Base-by-base conservation (phyloP, 2,797 vertebrate genomes). In the Coilia nasus region DNA sequence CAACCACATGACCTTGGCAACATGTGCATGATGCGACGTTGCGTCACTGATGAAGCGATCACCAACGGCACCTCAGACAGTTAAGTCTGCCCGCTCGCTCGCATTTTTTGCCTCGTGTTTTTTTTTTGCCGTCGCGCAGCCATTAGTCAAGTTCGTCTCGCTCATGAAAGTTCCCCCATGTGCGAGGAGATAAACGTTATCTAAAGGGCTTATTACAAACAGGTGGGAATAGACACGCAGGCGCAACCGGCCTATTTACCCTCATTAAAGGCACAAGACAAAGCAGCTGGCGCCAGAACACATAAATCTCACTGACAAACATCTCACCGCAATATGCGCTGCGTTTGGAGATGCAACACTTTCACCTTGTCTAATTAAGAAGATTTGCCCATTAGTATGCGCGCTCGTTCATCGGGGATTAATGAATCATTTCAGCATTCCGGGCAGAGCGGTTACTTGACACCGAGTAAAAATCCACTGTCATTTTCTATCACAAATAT, bases 301-400 rank as follows among this genome's bases (percentile, higher is more conserved):
- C 57, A 78, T 78, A 78, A 78, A 78, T 78, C 71, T 78, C 71
- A 41, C 71, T 78, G 71, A 78, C 71, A 78, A 78, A 78, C 71
- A 78, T 78, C 71, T 78, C 71, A 21, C 0, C 71, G 35, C 71
- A 78, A 78, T 78, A 78, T 78, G 71, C 9, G 31, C 31, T 19
- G 35, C 71, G 71, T 78, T 41, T 21, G 21, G 71, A 78, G 35
- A 78, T 44, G 35, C 71, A 44, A 78, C 71, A 78, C 71, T 78
- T 44, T 78, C 71, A 78, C 71, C 71, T 78, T 78, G 71, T 78
- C 71, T 78, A 78, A 78, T 78, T 78, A 78, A 78, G 71, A 78
- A 78, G 35, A 78, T 78, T 78, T 4, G 31, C 6, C 71, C 71
- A 78, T 78, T 78, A 78, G 71, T 78, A 78, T 78, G 71, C 71